phyloP scores from a whole-genome alignment of 2,113 vertebrate genomes.

The Alosa alosa region DNA sequence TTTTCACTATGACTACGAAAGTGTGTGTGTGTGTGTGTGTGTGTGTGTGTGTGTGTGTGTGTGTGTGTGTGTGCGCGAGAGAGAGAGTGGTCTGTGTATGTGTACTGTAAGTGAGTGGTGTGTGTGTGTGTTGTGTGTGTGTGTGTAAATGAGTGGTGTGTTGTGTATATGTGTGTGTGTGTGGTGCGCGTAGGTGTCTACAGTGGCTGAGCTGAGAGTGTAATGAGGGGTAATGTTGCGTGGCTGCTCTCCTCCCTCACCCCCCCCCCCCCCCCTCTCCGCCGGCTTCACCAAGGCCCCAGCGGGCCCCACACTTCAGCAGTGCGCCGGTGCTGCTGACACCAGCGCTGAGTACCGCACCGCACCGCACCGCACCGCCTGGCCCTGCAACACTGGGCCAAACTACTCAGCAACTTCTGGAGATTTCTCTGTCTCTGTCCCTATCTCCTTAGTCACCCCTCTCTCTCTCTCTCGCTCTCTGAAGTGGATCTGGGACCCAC shows the following conservation, averaged over 20 bases:
- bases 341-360: no score
- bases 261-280: neutral
- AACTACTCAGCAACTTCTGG: neutral
- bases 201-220: neutral
- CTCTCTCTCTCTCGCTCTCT: neutral
- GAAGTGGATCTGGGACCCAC: no score
- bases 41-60: no score
- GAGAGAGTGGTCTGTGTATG: neutral
- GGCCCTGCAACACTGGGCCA: no score
- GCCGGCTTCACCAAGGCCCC: neutral
- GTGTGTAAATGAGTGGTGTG: neutral
- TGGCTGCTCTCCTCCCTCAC: neutral
- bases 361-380: no score
- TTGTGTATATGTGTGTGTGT: neutral
- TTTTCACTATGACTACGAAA: neutral
- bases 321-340: neutral
- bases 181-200: neutral
- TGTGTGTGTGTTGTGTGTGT: neutral
- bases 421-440: neutral
- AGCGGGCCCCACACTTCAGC: neutral
- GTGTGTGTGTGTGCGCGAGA: neutral
- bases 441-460: neutral
- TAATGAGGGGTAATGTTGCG: conserved; percentile 14
- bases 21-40: no score
- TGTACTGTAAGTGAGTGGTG: neutral